These are phyloP conservation scores for Odontophorus gujanensis DNA, from an alignment of 2,113 vertebrate species.

Conservation along the genomic window DNA sequence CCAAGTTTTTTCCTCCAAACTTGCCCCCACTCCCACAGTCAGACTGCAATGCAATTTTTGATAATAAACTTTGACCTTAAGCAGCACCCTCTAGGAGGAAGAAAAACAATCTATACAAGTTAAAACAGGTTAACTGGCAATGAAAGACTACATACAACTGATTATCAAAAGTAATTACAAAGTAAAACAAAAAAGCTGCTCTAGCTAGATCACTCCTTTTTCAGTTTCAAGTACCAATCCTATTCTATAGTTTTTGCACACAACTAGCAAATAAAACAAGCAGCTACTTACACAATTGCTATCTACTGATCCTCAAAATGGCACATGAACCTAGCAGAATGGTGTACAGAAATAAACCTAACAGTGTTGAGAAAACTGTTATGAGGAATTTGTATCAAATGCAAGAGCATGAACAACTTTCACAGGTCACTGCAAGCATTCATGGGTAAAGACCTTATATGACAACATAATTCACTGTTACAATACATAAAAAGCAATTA, in stretches of 20 bases:
- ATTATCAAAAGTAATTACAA: not conserved
- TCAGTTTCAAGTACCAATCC: not conserved
- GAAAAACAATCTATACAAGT: not conserved
- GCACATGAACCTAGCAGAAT: not conserved
- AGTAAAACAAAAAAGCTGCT: not conserved
- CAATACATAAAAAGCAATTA: not conserved
- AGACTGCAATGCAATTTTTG: not conserved
- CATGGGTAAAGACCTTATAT: not conserved
- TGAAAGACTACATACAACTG: not conserved
- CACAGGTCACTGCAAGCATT: not conserved
- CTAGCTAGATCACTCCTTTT: not conserved
- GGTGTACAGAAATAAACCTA: not conserved
- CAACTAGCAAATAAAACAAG: not conserved
- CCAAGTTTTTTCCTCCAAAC: rapidly evolving
- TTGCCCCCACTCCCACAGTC: not conserved
- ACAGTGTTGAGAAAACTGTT: not conserved
- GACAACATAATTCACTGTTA: not conserved
- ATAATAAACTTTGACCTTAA: not conserved
- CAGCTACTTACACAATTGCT: not conserved
- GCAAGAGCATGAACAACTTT: not conserved
- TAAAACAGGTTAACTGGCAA: not conserved
- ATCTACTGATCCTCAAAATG: not conserved
- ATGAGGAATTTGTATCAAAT: not conserved
- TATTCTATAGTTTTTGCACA: not conserved
- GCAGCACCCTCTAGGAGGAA: not conserved